These are phyloP conservation scores for Drosophila mulleri DNA, from an alignment of 2,888 invertebrate genomes.

Conservation along the genomic window DNA sequence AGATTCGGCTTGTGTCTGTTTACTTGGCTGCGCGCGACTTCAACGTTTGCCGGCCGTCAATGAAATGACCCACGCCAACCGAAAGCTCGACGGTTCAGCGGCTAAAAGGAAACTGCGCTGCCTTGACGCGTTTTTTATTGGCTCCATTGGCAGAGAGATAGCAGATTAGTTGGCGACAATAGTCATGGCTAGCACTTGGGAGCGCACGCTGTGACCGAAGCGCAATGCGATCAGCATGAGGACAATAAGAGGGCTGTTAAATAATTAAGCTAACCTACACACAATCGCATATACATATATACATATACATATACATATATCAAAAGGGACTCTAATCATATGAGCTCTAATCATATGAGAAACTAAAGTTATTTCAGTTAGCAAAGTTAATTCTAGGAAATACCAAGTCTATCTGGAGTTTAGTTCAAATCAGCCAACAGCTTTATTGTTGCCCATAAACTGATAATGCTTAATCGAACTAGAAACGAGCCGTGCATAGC, in stretches of 20 bases:
- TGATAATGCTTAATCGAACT: constrained; percentile 8
- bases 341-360: constrained; percentile 21
- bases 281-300: not conserved
- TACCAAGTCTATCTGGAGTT: not conserved
- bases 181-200: constrained; percentile 11
- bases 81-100: constrained; percentile 19
- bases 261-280: not conserved
- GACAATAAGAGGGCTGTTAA: constrained; percentile 6
- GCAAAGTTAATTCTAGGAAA: not conserved
- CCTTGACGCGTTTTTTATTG: constrained; percentile 24
- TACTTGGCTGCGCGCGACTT: constrained; percentile 45
- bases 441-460: not conserved
- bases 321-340: constrained; percentile 1
- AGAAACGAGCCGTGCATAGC: not conserved
- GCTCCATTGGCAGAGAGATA: constrained; percentile 43
- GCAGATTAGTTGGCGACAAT: constrained; percentile 34
- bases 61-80: constrained; percentile 46
- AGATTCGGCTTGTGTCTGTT: constrained; percentile 44
- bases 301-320: not conserved
- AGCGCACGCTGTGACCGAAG: constrained; percentile 27
- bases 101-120: constrained; percentile 25
- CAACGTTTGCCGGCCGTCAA: constrained; percentile 68
- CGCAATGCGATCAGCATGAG: constrained; percentile 7
- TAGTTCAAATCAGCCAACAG: not conserved
- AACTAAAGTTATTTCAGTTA: constrained; percentile 19